Base-by-base conservation (phyloP, 2,888 invertebrate genomes). In the Pseudoips prasinana region DNA sequence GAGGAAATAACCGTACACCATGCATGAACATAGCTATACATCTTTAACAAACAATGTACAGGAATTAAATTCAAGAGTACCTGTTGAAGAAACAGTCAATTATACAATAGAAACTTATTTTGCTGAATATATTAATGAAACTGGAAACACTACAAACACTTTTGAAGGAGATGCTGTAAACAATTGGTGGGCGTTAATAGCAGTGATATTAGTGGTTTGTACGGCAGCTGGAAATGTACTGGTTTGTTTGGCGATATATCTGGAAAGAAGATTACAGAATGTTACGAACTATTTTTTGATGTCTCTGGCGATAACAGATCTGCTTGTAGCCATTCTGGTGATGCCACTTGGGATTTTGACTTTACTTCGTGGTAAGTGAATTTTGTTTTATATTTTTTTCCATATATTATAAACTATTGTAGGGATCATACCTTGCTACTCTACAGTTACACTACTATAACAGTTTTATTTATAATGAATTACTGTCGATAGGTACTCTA, bases 231-330 rank as follows among this genome's bases (percentile, higher is more conserved):
- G 98, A 1, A 98, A 98, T 83, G 95, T 97, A 23, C 87, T 98
- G 39, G 98, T 98, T 27, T 98, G 98, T 66, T 81, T 98, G 58
- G 98, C 98, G 10, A 97, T 98, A 61, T 93, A 94, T 47, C 93
- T 95, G 92, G 98, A 98, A 74, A 92, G 96, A 35, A 91, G 97
- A 8, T 88, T 98, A 41, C 98, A 98, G 83, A 98, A 97, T 90
- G 97, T 98, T 40, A 98, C 98, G 64, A 98, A 98, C 84, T 98
- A 98, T 80, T 98, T 98, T 73, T 90, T 98, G 65, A 95, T 98
- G 93, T 98, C 98, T 3, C 82, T 98, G 70, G 98, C 98, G 32
- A 94, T 98, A 52, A 98, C 98, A 7, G 98, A 98, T 83, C 91
- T 98, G 28, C 93, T 98, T 90, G 98, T 98, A 1, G 97, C 97